phyloP scores from a whole-genome alignment of 2,888 invertebrate genomes.

The Teleogryllus oceanicus region DNA sequence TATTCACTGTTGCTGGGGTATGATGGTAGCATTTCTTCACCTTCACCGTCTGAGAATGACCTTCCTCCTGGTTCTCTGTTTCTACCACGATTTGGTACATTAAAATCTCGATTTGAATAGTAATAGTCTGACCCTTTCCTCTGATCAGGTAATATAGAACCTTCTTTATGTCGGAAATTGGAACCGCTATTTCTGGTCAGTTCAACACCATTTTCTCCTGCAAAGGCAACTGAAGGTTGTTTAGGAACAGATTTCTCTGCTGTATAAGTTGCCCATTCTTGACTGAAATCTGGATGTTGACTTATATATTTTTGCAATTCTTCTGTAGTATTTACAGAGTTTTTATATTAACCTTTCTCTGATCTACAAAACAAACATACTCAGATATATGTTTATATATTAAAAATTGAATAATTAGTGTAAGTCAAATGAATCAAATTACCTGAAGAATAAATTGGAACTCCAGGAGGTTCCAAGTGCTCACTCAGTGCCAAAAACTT shows the following conservation, averaged over 20 bases:
- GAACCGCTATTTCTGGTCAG: not conserved
- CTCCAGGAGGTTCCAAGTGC: constrained; percentile 66
- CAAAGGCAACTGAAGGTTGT: not conserved
- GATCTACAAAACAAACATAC: constrained; percentile 40
- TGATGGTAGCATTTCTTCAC: constrained; percentile 26
- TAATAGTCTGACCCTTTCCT: not conserved
- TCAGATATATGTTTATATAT: not conserved
- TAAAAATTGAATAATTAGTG: not conserved
- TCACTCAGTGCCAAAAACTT: constrained; percentile 64
- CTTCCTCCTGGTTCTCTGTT: constrained; percentile 22
- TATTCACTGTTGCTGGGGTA: constrained; percentile 28
- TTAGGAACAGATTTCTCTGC: not conserved
- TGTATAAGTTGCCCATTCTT: constrained; percentile 38
- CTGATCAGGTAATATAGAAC: not conserved
- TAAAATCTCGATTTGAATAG: constrained; percentile 22
- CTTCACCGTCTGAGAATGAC: constrained; percentile 23
- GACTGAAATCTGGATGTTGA: constrained; percentile 45
- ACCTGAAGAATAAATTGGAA: constrained; percentile 69
- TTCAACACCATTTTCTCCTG: not conserved
- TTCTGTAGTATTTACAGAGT: constrained; percentile 50
- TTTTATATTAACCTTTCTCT: constrained; percentile 47
- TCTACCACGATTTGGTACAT: constrained; percentile 11
- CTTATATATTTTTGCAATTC: constrained; percentile 50
- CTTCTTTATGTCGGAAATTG: constrained; percentile 33
- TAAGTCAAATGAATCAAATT: constrained; percentile 34